These are phyloP conservation scores for Eupleurogrammus muticus DNA, from an alignment of 2,797 vertebrate genomes.

Conservation along the genomic window DNA sequence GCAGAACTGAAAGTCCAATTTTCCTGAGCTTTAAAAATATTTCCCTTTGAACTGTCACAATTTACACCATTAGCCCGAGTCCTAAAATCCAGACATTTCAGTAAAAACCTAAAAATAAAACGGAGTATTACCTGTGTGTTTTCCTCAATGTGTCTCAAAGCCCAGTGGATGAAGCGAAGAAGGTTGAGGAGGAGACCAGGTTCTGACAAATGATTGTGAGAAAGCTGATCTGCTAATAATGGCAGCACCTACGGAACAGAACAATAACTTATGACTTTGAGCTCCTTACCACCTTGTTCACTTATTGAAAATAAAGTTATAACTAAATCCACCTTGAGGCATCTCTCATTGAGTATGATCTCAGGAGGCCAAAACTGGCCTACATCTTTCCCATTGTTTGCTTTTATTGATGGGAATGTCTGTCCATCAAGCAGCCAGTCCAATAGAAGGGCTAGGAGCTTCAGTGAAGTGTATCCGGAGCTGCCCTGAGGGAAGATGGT, in stretches of 20 bases:
- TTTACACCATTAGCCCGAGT: neutral
- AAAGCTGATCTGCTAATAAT: slow-evolving; percentile 87
- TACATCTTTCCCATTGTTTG: slow-evolving; percentile 49
- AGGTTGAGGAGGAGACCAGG: slow-evolving; percentile 82
- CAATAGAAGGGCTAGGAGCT: slow-evolving; percentile 86
- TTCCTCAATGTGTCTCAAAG: slow-evolving; percentile 85
- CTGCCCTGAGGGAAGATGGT: slow-evolving; percentile 67
- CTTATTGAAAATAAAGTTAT: neutral
- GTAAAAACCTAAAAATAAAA: neutral
- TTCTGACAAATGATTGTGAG: slow-evolving; percentile 81
- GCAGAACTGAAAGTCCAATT: neutral
- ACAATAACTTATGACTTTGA: slow-evolving; percentile 10
- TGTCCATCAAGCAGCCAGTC: slow-evolving; percentile 89
- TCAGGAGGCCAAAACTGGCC: slow-evolving; percentile 59
- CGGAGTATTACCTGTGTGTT: slow-evolving; percentile 87
- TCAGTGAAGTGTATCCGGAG: slow-evolving; percentile 73
- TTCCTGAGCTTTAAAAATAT: neutral
- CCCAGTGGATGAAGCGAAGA: slow-evolving; percentile 87
- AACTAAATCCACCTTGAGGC: slow-evolving; percentile 78
- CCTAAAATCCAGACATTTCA: neutral
- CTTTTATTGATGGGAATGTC: slow-evolving; percentile 63
- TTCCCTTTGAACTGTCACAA: neutral
- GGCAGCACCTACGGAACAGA: slow-evolving; percentile 84
- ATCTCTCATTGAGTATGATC: slow-evolving; percentile 82
- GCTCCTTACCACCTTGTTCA: neutral